Evolutionary conservation across 2,888 invertebrate genomes (phyloP), one percentile per base, ranked within the genome.

Genomic region (Ametastegia equiseti): DNA sequence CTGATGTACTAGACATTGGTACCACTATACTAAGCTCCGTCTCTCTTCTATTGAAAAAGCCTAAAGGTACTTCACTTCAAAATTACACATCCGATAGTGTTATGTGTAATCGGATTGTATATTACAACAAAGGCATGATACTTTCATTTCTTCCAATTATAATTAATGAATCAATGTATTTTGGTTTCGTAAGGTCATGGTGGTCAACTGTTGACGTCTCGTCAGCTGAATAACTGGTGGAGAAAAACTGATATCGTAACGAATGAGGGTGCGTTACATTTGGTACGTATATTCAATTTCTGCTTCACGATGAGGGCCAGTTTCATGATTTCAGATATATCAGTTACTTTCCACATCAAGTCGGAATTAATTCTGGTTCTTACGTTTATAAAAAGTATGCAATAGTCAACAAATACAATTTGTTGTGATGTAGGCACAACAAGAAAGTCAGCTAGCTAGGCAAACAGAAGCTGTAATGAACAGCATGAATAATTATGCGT

Each of bases 1-100:
- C 60, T 11, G 45, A 81, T 63, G 63, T 81, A 42, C 36, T 81
- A 11, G 75, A 81, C 36, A 81, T 81, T 63, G 81, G 81, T 47
- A 73, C 73, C 13, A 75, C 60, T 77, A 45, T 81, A 13, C 33
- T 81, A 19, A 81, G 60, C 42, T 78, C 78, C 63, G 39, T 42
- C 13, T 81, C 81, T 3, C 63, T 57, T n/a, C 54, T 63, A 27
- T 71, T 65, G 57, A 71, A 60, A 36, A 71, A 60, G 50, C 80
- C 54, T 15, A 57, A 63, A 78, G 78, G 57, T 57, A 77, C 30
- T 78, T 63, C n/a, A 13, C 27, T 36, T 7, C 11, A 23, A 75
- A n/a, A n/a, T n/a, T n/a, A n/a, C n/a, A 50, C 19, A 19, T 19
- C n/a, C 15, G 1, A 50, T 19, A 19, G 50, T n/a, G n/a, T n/a